Evolutionary conservation across 2,888 invertebrate species (phyloP), one percentile per base, ranked within the genome.

Genomic region (Quadroppia sp.): DNA sequence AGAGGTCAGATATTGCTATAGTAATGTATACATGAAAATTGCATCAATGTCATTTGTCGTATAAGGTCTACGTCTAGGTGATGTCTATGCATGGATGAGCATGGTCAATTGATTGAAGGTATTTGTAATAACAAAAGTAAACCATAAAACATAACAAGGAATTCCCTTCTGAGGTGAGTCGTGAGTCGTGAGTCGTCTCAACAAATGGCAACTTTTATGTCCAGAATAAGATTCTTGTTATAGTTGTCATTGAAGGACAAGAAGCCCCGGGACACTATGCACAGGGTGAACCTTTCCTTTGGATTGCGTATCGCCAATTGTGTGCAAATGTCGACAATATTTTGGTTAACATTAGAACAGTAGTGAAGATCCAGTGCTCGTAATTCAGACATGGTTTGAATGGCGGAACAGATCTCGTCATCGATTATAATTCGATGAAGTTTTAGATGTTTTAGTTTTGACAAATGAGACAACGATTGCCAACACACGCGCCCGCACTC

Each of bases 271-370:
- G 73, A 73, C 1, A 73, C 48, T 13, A 73, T 69, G 15, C 23
- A 25, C 48, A 73, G 48, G 3, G 4, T 53, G 30, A 73, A 73
- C n/a, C 25, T 23, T 13, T 32, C 28, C 6, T 13, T 25, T 0
- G 73, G 70, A 4, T 11, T 20, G 7, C 69, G 73, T 32, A 36
- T 48, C 9, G 73, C 73, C 13, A 73, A 17, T n/a, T 73, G 69
- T 15, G 69, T 73, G 48, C 73, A 73, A 3, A 73, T 56, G 9
- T 30, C 48, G 0, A 73, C 30, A 3, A 73, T 53, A 32, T 73
- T 73, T 17, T 73, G 48, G 69, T 59, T 73, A 25, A 73, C 73
- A 56, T 73, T 73, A 13, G 73, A 73, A 71, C 73, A 73, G 20
- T 73, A 73, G 40, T 73, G 73, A 20, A 73, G 50, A 53, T 73